Conservation (phyloP, 2,888 invertebrate species). For the Chalcis sispes region DNA sequence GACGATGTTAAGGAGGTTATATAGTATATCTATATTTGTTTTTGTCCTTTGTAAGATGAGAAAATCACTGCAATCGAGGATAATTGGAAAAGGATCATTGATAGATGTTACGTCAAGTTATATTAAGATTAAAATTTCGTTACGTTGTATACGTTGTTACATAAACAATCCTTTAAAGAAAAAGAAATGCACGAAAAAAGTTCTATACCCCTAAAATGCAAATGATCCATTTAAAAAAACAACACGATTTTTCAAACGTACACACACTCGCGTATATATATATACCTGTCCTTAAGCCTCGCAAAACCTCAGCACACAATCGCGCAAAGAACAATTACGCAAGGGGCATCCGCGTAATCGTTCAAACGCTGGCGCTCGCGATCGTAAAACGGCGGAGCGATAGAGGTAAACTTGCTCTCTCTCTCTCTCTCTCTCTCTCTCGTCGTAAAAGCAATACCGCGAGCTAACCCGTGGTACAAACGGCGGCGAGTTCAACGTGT, state of each 20-base stretch:
- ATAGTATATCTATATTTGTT: no score
- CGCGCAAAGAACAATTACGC: slow-evolving; percentile 58
- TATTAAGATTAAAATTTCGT: no score
- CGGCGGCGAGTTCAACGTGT: slow-evolving; percentile 15
- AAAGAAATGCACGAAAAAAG: not conserved
- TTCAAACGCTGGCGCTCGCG: slow-evolving; percentile 65
- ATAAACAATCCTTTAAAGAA: no score
- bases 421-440: slow-evolving; percentile 19
- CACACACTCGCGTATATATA: not conserved
- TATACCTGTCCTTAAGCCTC: no score
- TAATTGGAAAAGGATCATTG: no score
- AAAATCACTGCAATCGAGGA: no score
- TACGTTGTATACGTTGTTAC: no score
- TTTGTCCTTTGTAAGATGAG: no score
- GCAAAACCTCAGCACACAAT: slow-evolving; percentile 1
- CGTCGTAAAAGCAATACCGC: slow-evolving; percentile 60
- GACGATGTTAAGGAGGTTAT: no score
- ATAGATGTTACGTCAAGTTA: no score
- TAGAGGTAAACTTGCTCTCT: no score
- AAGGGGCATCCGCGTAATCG: slow-evolving; percentile 66
- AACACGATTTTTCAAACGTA: not conserved
- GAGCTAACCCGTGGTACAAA: slow-evolving; percentile 57
- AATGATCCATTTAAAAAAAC: no score
- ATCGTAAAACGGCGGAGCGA: slow-evolving; percentile 61
- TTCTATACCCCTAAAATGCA: slow-evolving; percentile 21